Percentiles rank a stretch among this genome's conserved stretches.
phyloP scores from a whole-genome alignment of 1,140 invertebrate genomes.

The Nephila pilipes region DNA sequence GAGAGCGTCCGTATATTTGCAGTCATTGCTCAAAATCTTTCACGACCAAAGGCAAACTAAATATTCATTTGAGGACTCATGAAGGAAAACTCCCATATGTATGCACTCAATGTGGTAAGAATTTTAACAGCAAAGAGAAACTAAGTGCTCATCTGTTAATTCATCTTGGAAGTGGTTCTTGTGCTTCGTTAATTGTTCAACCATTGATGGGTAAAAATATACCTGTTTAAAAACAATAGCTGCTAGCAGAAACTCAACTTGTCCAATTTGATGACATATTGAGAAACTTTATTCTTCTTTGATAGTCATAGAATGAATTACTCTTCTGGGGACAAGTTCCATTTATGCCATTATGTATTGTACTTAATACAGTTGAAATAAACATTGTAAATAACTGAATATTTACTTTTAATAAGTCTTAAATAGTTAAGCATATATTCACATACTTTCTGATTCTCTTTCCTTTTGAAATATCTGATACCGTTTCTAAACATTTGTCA shows the following conservation, averaged over 20 bases:
- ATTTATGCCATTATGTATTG: not conserved
- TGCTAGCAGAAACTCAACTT: not conserved
- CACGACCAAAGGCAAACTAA: slow-evolving; percentile 79
- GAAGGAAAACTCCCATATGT: slow-evolving; percentile 80
- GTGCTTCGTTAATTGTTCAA: slow-evolving; percentile 55
- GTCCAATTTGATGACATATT: not conserved
- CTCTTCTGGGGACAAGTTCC: not conserved
- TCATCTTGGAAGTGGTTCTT: slow-evolving; percentile 57
- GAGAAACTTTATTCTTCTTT: not conserved
- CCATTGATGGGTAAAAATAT: slow-evolving; percentile 66
- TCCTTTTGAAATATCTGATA: slow-evolving; percentile 12
- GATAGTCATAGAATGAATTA: not conserved
- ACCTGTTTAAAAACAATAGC: slow-evolving; percentile 21
- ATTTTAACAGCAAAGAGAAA: slow-evolving; percentile 77
- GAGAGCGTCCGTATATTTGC: slow-evolving; percentile 78
- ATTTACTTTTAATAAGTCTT: not conserved
- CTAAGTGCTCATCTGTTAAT: slow-evolving; percentile 70
- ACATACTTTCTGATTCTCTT: slow-evolving; percentile 11
- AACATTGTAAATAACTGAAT: slow-evolving; percentile 15
- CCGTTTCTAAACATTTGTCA: too few species aligned
- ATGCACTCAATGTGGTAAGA: slow-evolving; percentile 79
- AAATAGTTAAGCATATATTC: not conserved
- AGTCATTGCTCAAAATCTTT: slow-evolving; percentile 77
- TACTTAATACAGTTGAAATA: not conserved
- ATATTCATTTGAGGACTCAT: slow-evolving; percentile 81